Evolutionary conservation across 1,140 invertebrate genomes (phyloP).

Genomic region (Caenorhabditis tropicalis): DNA sequence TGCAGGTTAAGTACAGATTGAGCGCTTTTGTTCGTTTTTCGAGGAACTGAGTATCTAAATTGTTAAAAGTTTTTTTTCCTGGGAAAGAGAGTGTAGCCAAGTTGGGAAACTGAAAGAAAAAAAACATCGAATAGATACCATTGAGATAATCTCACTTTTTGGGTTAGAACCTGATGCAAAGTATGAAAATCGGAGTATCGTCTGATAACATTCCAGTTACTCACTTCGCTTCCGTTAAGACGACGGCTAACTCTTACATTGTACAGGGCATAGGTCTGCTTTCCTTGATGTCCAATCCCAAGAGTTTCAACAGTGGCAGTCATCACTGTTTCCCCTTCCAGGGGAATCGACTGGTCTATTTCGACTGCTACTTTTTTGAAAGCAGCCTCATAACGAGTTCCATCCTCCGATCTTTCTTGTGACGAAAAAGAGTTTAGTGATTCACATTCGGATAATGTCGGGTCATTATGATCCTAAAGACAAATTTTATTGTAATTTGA

Average conservation of each 20-base stretch:
- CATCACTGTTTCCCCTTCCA: constrained; percentile 53
- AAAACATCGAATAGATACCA: constrained; percentile 36
- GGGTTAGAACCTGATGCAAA: constrained; percentile 76
- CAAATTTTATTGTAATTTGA: neutral
- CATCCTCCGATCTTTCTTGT: neutral
- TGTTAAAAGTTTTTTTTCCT: constrained; percentile 91
- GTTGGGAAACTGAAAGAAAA: constrained; percentile 80
- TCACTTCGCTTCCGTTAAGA: constrained; percentile 74
- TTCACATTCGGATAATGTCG: neutral
- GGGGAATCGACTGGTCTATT: neutral
- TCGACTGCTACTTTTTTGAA: neutral
- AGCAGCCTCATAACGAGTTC: neutral
- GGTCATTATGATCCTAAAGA: neutral
- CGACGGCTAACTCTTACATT: constrained; percentile 80
- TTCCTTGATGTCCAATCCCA: constrained; percentile 75
- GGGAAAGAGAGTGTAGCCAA: constrained; percentile 84
- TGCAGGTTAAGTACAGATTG: constrained; percentile 71
- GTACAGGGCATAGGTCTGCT: constrained; percentile 85
- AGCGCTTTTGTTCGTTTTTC: constrained; percentile 81
- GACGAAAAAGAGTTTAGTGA: constrained; percentile 10
- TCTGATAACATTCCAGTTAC: constrained; percentile 77
- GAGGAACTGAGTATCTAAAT: constrained; percentile 85
- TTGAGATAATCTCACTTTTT: constrained; percentile 77
- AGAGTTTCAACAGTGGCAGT: constrained; percentile 65
- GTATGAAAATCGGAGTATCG: constrained; percentile 90